phyloP scores from a whole-genome alignment of 2,888 invertebrate species.

The Pollenia amentaria region DNA sequence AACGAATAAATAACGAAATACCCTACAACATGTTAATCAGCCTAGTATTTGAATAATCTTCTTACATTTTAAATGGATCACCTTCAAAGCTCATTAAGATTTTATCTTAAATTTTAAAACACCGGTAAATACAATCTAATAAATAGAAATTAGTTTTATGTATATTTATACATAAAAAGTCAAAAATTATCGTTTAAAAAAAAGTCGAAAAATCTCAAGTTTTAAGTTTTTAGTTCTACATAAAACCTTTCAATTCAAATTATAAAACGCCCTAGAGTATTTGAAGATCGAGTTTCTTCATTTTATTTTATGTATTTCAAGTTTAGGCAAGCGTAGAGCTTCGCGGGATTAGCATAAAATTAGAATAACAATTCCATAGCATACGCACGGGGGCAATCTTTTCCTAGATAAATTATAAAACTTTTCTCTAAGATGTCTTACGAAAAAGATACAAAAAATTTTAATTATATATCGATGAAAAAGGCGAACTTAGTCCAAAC shows the following conservation, averaged over 20 bases:
- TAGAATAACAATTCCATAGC: too few relatives aligned
- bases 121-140: not conserved
- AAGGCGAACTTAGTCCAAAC: too few relatives aligned
- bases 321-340: too few relatives aligned
- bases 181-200: not conserved
- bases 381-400: too few relatives aligned
- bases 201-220: not conserved
- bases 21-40: constrained; percentile 21
- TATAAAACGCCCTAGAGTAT: not conserved
- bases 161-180: not conserved
- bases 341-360: too few relatives aligned
- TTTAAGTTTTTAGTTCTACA: not conserved
- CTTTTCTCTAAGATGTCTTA: too few relatives aligned
- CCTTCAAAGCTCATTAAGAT: constrained; percentile 26
- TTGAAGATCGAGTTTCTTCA: too few relatives aligned
- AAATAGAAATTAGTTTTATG: not conserved
- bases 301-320: too few relatives aligned
- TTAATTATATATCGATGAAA: too few relatives aligned
- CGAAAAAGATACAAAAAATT: too few relatives aligned
- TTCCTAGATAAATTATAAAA: too few relatives aligned
- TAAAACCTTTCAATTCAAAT: not conserved
- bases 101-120: not conserved
- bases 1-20: not conserved
- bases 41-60: not conserved
- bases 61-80: constrained; percentile 25